Base-by-base conservation (phyloP, 2,888 invertebrate genomes). In the Rhingia rostrata region DNA sequence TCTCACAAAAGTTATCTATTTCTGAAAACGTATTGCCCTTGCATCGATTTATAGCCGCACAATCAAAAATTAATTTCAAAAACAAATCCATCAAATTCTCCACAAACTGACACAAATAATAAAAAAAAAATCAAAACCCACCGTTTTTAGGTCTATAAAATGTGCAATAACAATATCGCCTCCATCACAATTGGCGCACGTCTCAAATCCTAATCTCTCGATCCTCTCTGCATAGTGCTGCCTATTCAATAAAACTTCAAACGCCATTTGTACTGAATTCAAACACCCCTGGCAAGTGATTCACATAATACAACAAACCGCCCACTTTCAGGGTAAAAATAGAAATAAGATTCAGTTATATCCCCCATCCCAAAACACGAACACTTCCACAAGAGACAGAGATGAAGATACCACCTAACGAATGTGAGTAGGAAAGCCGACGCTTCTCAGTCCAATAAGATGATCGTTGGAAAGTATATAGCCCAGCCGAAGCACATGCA, bases 351-450 rank as follows among this genome's bases (percentile, higher is more conserved):
- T 2, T 4, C 12, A 49, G n/a, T 4, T 14, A 43, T 2, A 60
- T 22, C 45, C 53, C 45, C 53, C 67, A 53, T 60, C 54, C 41
- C 58, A 53, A 43, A 41, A 49, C 22, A 58, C 49, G 12, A 63
- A 69, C 53, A 78, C 60, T 69, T 14, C 30, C 14, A 61, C 35
- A 56, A 4, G 35, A 74, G 74, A 49, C 51, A 63, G 85, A 81
- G 86, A 86, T 86, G 74, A 86, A 84, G 86, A 86, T 86, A 86
- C 80, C 81, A 64, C 54, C 73, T 14, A 14, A n/a, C 39, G 14
- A 39, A 66, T 39, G 47, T 10, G 45, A 67, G 63, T 63, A 58
- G 58, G 67, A 77, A 14, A 22, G 53, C 33, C 43, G 5, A 14
- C 35, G 49, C 10, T 30, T 4, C 14, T n/a, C 64, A 69, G 58